A percentile compares a stretch with the other conserved stretches of the same genome.
phyloP scores from a whole-genome alignment of 2,888 invertebrate species.

The Laspeyria flexula region DNA sequence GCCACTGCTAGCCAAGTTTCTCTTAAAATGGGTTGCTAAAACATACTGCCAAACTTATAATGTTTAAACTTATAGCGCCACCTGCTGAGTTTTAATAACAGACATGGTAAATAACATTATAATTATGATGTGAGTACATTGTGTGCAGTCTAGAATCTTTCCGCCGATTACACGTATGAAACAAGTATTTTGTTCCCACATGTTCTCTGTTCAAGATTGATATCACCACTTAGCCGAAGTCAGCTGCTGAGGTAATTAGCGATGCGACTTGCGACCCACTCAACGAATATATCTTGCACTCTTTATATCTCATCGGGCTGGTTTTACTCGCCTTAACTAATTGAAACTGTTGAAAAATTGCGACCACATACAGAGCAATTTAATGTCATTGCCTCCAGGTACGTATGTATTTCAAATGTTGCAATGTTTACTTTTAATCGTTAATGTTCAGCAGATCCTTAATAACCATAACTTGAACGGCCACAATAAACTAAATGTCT shows the following conservation, averaged over 20 bases:
- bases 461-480: constrained; percentile 37
- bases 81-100: too few species aligned
- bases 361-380: constrained; percentile 67
- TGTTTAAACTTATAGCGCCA: too few species aligned
- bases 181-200: constrained; percentile 47
- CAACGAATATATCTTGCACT: constrained; percentile 52
- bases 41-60: too few species aligned
- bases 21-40: too few species aligned
- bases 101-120: constrained; percentile 27
- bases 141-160: constrained; percentile 34
- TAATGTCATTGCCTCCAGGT: constrained; percentile 60
- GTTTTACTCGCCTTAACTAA: constrained; percentile 54
- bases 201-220: constrained; percentile 65
- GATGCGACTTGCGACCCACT: constrained; percentile 53
- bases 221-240: constrained; percentile 69
- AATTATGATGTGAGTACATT: constrained; percentile 27
- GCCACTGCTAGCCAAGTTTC: too few species aligned
- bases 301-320: constrained; percentile 52
- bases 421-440: constrained; percentile 52
- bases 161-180: constrained; percentile 46
- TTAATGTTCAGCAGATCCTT: constrained; percentile 31
- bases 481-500: constrained; percentile 40
- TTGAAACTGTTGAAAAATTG: constrained; percentile 75
- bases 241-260: constrained; percentile 77
- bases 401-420: constrained; percentile 44